These are phyloP conservation scores for Virgularia gustaviana DNA, from an alignment of 92 coral and sea anemone genomes.

Conservation along the genomic window DNA sequence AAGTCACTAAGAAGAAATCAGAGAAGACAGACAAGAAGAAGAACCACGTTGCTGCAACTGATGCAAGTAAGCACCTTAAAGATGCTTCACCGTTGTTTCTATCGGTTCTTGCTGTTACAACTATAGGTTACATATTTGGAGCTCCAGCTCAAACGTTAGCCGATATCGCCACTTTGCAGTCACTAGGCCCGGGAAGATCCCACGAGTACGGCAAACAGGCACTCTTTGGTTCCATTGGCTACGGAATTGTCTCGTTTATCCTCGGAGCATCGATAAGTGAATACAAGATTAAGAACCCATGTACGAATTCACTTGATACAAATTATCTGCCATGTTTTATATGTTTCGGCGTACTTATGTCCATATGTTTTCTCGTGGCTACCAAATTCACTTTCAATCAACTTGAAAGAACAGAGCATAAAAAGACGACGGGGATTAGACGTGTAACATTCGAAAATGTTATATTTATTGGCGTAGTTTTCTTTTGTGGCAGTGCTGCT, in stretches of 20 bases:
- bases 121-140: conserved; percentile 74
- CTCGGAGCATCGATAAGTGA: conserved; percentile 89
- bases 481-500: conserved; percentile 89
- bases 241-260: conserved; percentile 81
- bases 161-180: conserved; percentile 93
- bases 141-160: conserved; percentile 93
- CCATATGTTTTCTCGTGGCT: conserved; percentile 72
- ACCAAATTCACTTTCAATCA: conserved; percentile 70
- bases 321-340: conserved; percentile 87
- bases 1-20: conserved; percentile 59
- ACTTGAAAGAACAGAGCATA: conserved; percentile 44
- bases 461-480: conserved; percentile 79
- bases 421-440: conserved; percentile 57
- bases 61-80: conserved; percentile 68
- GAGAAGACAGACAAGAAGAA: conserved; percentile 33
- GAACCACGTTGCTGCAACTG: conserved; percentile 39
- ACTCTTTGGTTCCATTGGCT: conserved; percentile 94
- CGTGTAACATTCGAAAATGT: conserved; percentile 71
- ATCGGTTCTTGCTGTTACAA: conserved; percentile 64
- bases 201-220: conserved; percentile 98
- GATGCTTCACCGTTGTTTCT: conserved; percentile 74
- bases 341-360: conserved; percentile 72
- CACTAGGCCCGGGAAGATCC: conserved; percentile 72
- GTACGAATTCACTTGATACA: conserved; percentile 78
- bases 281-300: conserved; percentile 69